phyloP scores from a whole-genome alignment of 2,888 invertebrate species.

The Lasioglossum calceatum region DNA sequence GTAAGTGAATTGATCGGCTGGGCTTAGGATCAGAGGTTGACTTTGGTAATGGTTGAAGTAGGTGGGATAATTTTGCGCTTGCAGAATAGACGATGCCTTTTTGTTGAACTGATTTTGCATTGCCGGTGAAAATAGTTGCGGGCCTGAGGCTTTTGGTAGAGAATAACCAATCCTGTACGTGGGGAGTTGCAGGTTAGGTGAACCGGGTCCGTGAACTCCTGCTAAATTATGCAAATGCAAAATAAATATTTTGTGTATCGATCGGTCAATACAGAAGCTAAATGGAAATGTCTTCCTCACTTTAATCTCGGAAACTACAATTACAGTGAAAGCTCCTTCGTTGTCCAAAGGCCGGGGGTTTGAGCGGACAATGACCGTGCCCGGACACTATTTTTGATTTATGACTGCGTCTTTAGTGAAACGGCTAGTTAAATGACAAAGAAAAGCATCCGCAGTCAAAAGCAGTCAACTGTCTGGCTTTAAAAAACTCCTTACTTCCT shows the following conservation, averaged over 20 bases:
- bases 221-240: not conserved
- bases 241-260: not conserved
- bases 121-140: conserved; percentile 42
- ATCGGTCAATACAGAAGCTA: too few relatives aligned
- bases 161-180: conserved; percentile 57
- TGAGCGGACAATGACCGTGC: too few relatives aligned
- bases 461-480: too few relatives aligned
- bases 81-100: conserved; percentile 68
- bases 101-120: conserved; percentile 49
- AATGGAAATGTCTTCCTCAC: too few relatives aligned
- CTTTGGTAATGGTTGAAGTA: conserved; percentile 66
- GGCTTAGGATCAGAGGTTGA: conserved; percentile 71
- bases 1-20: conserved; percentile 64
- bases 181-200: conserved; percentile 51
- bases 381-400: too few relatives aligned
- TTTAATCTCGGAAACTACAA: not conserved
- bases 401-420: too few relatives aligned
- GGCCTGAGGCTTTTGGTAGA: conserved; percentile 23
- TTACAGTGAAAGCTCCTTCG: too few relatives aligned
- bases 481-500: too few relatives aligned
- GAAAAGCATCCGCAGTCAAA: too few relatives aligned
- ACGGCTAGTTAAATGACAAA: too few relatives aligned
- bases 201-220: conserved; percentile 6
- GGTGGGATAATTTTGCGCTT: conserved; percentile 62
- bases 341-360: too few relatives aligned